phyloP scores from a whole-genome alignment of 2,888 invertebrate genomes.

The Tryphoninae sp. region DNA sequence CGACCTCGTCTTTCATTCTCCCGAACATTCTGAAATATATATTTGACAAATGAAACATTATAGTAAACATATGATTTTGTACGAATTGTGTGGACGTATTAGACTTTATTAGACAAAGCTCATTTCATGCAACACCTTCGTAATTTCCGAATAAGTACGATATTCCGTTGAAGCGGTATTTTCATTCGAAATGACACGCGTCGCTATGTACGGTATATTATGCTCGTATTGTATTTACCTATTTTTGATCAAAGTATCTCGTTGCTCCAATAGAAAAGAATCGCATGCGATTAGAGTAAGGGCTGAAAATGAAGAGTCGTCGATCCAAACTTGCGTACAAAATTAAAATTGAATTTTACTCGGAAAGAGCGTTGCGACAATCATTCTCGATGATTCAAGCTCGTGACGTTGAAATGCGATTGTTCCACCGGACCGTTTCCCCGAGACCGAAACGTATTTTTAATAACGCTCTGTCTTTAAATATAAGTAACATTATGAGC shows the following conservation, averaged over 20 bases:
- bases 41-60: not conserved
- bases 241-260: slow-evolving; percentile 40
- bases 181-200: not conserved
- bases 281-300: slow-evolving; percentile 44
- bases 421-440: not conserved
- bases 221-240: slow-evolving; percentile 41
- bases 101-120: slow-evolving; percentile 9
- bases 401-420: not conserved
- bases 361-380: not conserved
- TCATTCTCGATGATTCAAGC: not conserved
- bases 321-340: not conserved
- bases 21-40: slow-evolving; percentile 79
- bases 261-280: slow-evolving; percentile 36
- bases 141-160: not conserved
- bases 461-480: too few species aligned
- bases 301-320: not conserved
- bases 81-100: not conserved
- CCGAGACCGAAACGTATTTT: not conserved
- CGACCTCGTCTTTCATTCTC: slow-evolving; percentile 79
- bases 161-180: not conserved
- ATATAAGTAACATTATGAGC: too few species aligned
- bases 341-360: not conserved
- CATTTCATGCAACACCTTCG: slow-evolving; percentile 38
- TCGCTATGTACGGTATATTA: slow-evolving; percentile 11
- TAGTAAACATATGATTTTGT: not conserved